Base-by-base conservation (phyloP, 2,888 invertebrate genomes). In the Apotomis betuletana region DNA sequence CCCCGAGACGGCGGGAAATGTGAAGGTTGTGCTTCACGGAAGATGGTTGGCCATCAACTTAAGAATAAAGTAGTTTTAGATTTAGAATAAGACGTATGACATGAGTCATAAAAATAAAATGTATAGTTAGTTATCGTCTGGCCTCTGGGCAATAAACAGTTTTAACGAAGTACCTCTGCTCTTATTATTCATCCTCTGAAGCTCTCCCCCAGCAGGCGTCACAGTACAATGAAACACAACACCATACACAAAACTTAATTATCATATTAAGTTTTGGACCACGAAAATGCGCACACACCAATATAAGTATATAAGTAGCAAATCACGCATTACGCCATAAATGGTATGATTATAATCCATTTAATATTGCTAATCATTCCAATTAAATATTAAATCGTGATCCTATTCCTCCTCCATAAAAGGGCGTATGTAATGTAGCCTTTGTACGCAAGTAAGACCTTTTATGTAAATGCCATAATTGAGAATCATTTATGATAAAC, bases 261-360 rank as follows among this genome's bases (percentile, higher is more conserved):
- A 15, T 41, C 41, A 54, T 6, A 15, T 44, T 49, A 3, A 3
- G 3, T 54, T 54, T 63, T 46, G 13, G 12, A 41, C 13, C 63
- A 52, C 52, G 38, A 63, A 54, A 52, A 62, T 6, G 41, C 15
- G 44, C 36, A 58, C 54, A 65, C 44, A 54, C 10, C 9, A 60
- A 10, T 60, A 0, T 70, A 55, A 67, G 67, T 67, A n/a, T 60
- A 0, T 70, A 55, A 70, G 67, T 67, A 61, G 60, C 70, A 41
- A 15, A 46, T 61, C 70, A 70, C 67, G 67, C 27, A 59, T 41
- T 46, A 52, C 6, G 12, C 27, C 65, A 41, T 61, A 70, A 70
- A 70, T 49, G 49, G 60, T 70, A 67, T 70, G 55, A 70, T 70
- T 70, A 70, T 70, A 70, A 63, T 64, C 65, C 70, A 61, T 70